Percentiles rank a stretch among this genome's conserved stretches.
These are phyloP conservation scores for Illadopsis cleaveri DNA, from an alignment of 2,113 vertebrate species.

Conservation along the genomic window DNA sequence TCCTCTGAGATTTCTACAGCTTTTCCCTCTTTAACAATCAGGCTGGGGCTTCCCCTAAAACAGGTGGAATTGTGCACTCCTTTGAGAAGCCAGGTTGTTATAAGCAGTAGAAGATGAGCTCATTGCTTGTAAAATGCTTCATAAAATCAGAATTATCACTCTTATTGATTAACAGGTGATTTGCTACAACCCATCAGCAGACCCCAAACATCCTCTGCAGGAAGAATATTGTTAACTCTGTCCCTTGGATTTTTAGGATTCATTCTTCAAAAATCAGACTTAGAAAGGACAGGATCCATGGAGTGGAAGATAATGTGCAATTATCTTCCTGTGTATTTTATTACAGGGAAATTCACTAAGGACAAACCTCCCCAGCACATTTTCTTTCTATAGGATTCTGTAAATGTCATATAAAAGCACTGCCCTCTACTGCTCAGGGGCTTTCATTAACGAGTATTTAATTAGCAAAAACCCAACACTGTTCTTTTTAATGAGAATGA, in stretches of 20 bases:
- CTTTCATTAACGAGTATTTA: not conserved
- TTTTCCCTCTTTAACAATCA: not conserved
- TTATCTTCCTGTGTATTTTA: not conserved
- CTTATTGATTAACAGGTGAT: not conserved
- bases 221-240: not conserved
- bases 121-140: not conserved
- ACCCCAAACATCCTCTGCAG: not conserved
- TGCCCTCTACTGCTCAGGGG: constrained; percentile 62
- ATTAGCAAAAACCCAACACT: not conserved
- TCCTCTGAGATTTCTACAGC: not conserved
- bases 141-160: not conserved
- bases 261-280: not conserved
- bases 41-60: not conserved
- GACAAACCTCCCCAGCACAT: not conserved
- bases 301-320: not conserved
- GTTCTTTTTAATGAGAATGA: not conserved
- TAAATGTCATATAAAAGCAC: not conserved
- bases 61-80: not conserved
- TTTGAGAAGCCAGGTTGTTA: not conserved
- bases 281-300: not conserved
- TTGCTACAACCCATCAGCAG: not conserved
- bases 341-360: not conserved
- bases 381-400: not conserved
- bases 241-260: not conserved
- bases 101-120: not conserved